Conservation (phyloP, 2,113 vertebrate genomes). For the Pangasianodon hypophthalmus region DNA sequence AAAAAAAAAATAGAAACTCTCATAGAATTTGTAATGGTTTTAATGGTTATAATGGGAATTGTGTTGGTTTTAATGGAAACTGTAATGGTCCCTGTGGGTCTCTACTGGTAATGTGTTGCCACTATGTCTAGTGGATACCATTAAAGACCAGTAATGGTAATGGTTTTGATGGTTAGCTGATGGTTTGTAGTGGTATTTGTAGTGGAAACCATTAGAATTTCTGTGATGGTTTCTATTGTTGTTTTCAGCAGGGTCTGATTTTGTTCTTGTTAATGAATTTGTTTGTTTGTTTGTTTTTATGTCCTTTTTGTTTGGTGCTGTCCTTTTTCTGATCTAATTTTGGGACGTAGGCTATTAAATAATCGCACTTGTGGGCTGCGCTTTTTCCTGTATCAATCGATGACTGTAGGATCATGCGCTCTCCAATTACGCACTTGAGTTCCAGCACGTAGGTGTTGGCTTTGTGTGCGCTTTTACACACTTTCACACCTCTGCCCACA, state of each 20-base stretch:
- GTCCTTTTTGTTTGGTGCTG: background rate
- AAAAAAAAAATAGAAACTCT: no score
- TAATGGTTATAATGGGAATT: no score
- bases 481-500: background rate
- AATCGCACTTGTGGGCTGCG: conserved; percentile 23
- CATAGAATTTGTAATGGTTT: no score
- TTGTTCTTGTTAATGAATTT: background rate
- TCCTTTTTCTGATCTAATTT: background rate
- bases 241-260: background rate
- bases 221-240: no score
- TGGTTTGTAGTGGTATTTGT: no score
- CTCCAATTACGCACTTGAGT: conserved; percentile 18
- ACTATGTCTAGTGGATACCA: no score
- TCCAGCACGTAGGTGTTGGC: background rate
- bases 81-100: no score
- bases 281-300: background rate
- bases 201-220: no score
- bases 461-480: background rate
- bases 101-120: no score
- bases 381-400: conserved; percentile 2
- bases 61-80: no score
- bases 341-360: background rate
- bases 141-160: no score
- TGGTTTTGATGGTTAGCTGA: no score
- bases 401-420: background rate